Evolutionary conservation across 1,140 invertebrate species (phyloP).

Genomic region (Drosophila ohnishii): DNA sequence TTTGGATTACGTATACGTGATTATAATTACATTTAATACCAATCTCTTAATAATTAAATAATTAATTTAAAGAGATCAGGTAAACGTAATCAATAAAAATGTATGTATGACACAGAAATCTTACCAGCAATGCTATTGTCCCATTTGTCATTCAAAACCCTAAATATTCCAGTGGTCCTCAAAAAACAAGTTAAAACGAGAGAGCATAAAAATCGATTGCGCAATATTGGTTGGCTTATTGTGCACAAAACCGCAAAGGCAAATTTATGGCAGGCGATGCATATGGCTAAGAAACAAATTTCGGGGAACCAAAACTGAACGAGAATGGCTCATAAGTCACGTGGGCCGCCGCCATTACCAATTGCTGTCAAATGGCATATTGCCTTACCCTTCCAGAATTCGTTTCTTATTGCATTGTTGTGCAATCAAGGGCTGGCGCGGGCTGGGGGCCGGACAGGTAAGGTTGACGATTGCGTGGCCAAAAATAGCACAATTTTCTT

Average conservation of each 20-base stretch:
- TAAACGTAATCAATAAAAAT: not conserved
- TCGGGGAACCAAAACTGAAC: conserved; percentile 20
- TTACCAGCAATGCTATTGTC: not conserved
- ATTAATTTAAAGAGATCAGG: not conserved
- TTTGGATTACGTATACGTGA: no score
- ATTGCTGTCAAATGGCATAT: conserved; percentile 73
- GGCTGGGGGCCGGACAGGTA: conserved; percentile 5
- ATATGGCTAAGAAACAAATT: conserved; percentile 41
- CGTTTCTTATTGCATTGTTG: conserved; percentile 62
- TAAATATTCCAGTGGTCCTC: not conserved
- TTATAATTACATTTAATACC: no score
- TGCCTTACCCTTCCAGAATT: conserved; percentile 30
- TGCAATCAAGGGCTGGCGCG: conserved; percentile 49
- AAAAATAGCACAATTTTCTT: conserved; percentile 56
- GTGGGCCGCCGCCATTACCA: conserved; percentile 39
- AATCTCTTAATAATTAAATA: not conserved
- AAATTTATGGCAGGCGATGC: conserved; percentile 56
- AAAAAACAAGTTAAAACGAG: not conserved
- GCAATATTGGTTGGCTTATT: conserved; percentile 52
- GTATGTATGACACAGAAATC: not conserved
- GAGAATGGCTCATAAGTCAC: conserved; percentile 42
- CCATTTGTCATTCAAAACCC: not conserved
- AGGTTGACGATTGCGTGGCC: conserved; percentile 63
- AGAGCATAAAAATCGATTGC: conserved; percentile 10
- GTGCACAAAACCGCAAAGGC: conserved; percentile 47